phyloP scores from a whole-genome alignment of 2,113 vertebrate species.

The Jacana jacana region DNA sequence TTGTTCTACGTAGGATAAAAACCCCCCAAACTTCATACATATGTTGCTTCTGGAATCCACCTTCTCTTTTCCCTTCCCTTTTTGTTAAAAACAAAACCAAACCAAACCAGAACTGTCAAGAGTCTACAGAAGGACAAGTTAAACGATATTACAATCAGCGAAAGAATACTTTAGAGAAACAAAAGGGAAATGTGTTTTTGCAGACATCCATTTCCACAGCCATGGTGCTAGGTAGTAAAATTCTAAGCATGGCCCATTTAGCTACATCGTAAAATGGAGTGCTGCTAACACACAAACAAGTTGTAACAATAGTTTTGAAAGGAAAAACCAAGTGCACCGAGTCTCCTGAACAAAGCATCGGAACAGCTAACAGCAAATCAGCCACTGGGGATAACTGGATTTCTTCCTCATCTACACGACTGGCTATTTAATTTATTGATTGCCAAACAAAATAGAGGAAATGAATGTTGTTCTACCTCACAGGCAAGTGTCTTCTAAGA shows the following conservation, averaged over 20 bases:
- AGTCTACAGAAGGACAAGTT: background rate
- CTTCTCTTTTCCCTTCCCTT: background rate
- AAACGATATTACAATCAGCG: background rate
- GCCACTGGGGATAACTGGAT: background rate
- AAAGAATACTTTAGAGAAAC: background rate
- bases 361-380: background rate
- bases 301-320: background rate
- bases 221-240: background rate
- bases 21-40: background rate
- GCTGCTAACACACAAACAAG: background rate
- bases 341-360: background rate
- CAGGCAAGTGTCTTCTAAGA: slow-evolving; percentile 2
- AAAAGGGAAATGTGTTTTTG: background rate
- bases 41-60: background rate
- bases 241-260: background rate
- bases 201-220: background rate
- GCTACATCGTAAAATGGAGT: background rate
- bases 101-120: background rate
- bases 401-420: background rate
- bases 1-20: background rate
- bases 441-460: slow-evolving; percentile 38
- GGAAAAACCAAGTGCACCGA: background rate
- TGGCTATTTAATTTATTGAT: background rate
- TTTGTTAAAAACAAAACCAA: background rate
- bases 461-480: background rate